These are phyloP conservation scores for Phataginus tricuspis DNA, from an alignment of 2,797 vertebrate species.

Conservation along the genomic window DNA sequence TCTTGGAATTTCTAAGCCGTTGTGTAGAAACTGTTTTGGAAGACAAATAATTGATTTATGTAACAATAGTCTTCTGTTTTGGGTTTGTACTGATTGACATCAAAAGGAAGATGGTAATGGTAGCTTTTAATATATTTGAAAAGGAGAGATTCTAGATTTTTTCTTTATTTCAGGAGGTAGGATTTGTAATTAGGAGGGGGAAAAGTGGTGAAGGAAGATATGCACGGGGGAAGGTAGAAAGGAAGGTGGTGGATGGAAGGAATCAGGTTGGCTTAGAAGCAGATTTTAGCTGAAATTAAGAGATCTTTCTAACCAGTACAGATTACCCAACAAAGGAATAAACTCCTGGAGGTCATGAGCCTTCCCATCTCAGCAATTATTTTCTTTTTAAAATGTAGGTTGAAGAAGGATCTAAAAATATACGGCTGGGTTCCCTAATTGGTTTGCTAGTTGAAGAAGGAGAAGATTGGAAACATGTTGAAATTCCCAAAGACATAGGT, in stretches of 20 bases:
- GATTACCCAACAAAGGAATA: not conserved
- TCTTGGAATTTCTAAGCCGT: not conserved
- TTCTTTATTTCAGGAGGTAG: not conserved
- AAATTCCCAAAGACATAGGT: constrained; percentile 88
- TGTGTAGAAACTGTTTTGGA: not conserved
- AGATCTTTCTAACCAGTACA: not conserved
- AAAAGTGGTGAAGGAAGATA: not conserved
- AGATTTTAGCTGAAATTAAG: not conserved
- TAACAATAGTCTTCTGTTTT: not conserved
- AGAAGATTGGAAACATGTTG: constrained; percentile 95
- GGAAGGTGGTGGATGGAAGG: not conserved
- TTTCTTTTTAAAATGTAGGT: constrained; percentile 86
- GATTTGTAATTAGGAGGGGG: not conserved
- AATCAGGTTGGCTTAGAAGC: not conserved
- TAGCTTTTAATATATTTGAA: not conserved
- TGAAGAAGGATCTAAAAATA: constrained; percentile 93
- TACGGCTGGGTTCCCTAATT: constrained; percentile 93
- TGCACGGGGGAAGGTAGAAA: not conserved
- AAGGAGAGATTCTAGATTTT: not conserved
- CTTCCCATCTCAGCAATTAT: not conserved
- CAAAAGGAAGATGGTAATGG: not conserved
- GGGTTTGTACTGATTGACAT: not conserved
- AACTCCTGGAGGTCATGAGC: not conserved
- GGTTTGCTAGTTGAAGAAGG: constrained; percentile 96
- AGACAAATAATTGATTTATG: not conserved